Evolutionary conservation across 1,140 invertebrate species (phyloP).

Genomic region (Dreissena rostriformis): DNA sequence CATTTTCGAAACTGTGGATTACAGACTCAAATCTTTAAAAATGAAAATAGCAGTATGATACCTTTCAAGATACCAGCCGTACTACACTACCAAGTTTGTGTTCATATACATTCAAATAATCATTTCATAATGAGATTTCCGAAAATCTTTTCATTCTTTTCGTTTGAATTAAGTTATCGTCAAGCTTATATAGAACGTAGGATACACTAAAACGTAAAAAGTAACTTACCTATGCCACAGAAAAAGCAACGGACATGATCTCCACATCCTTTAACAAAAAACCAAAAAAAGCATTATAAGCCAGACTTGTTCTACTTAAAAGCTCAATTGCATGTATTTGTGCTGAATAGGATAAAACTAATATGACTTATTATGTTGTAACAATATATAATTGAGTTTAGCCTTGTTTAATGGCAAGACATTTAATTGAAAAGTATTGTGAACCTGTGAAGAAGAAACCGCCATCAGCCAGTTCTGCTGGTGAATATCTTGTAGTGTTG

Average conservation of each 20-base stretch:
- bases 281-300: not conserved
- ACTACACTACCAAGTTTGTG: not conserved
- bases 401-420: not conserved
- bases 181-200: not conserved
- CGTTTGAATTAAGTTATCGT: not conserved
- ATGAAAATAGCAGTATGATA: too few relatives aligned
- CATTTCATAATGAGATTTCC: not conserved
- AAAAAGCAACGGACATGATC: constrained; percentile 42
- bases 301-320: not conserved
- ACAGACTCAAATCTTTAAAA: too few relatives aligned
- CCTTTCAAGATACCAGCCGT: too few relatives aligned
- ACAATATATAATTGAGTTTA: not conserved
- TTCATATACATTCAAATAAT: not conserved
- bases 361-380: not conserved
- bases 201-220: not conserved
- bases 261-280: constrained; percentile 39
- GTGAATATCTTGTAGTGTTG: constrained; percentile 3
- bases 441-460: constrained; percentile 48
- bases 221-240: constrained; percentile 43
- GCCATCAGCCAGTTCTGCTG: constrained; percentile 36
- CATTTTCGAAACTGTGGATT: too few relatives aligned
- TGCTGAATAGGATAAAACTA: not conserved
- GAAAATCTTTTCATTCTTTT: not conserved
- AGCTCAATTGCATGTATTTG: not conserved
- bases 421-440: not conserved